Evolutionary conservation across 2,113 vertebrate genomes (phyloP).

Genomic region (Hyaena hyaena): DNA sequence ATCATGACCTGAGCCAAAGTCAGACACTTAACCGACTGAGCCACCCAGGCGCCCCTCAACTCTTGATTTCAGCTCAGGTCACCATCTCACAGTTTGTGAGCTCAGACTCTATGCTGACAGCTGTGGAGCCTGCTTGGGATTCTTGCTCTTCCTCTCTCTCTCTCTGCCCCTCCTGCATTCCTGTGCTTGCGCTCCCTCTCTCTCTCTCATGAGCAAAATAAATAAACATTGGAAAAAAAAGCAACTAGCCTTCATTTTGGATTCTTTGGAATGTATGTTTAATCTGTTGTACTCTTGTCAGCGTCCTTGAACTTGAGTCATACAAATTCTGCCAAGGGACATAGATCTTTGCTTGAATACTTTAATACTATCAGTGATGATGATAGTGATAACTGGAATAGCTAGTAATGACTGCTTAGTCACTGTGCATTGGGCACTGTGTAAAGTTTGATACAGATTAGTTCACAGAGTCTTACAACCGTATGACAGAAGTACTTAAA

Average conservation of each 20-base stretch:
- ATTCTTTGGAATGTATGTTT: slow-evolving; percentile 13
- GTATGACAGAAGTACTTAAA: not conserved
- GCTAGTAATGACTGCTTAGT: not conserved
- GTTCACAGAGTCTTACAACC: not conserved
- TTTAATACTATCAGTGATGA: not conserved
- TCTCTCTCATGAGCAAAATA: too few relatives aligned
- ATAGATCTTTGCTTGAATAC: slow-evolving; percentile 23
- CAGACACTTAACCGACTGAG: too few relatives aligned
- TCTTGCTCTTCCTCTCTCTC: too few relatives aligned
- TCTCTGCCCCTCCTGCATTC: too few relatives aligned
- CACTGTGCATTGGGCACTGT: not conserved
- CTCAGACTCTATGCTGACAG: too few relatives aligned
- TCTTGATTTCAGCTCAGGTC: too few relatives aligned
- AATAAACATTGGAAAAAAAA: too few relatives aligned
- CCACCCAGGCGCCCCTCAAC: too few relatives aligned
- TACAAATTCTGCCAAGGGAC: not conserved
- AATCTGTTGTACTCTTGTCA: not conserved
- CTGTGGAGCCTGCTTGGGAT: too few relatives aligned
- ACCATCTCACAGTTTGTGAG: too few relatives aligned
- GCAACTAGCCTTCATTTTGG: not conserved
- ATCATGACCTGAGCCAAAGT: too few relatives aligned
- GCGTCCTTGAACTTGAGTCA: not conserved
- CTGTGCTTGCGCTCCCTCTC: too few relatives aligned
- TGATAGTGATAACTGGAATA: not conserved
- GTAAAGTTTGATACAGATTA: slow-evolving; percentile 11